These are phyloP conservation scores for Nycticorax nycticorax DNA, from an alignment of 2,113 vertebrate species.

Conservation along the genomic window DNA sequence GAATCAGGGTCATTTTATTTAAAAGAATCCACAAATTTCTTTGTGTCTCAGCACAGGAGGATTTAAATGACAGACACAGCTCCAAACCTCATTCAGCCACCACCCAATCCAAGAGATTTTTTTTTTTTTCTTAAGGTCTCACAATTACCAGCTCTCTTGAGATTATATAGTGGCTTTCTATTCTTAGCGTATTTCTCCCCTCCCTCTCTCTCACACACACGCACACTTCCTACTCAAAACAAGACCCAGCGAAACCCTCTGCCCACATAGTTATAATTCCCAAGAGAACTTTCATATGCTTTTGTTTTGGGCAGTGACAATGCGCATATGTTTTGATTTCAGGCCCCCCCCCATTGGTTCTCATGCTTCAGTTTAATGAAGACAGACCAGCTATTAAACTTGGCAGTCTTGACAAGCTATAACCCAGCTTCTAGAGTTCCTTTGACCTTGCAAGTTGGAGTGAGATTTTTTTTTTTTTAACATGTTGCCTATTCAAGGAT, in stretches of 20 bases:
- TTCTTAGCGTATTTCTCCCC: constrained; percentile 37
- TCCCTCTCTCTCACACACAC: neutral
- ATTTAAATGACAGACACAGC: neutral
- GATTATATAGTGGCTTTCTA: constrained; percentile 48
- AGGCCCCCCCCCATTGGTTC: neutral
- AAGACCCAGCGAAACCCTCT: constrained; percentile 60
- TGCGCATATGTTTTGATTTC: constrained; percentile 63
- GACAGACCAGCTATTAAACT: constrained; percentile 31
- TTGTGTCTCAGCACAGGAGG: neutral
- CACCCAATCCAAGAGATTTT: neutral
- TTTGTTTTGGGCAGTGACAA: constrained; percentile 69
- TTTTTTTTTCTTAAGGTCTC: neutral
- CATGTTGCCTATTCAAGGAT: neutral
- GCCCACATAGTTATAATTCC: constrained; percentile 59
- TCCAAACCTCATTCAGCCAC: neutral
- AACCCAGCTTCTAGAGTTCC: neutral
- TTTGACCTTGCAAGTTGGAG: constrained; percentile 13
- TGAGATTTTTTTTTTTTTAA: neutral
- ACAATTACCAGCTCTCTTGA: constrained; percentile 12
- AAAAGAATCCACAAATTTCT: neutral
- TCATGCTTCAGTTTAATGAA: constrained; percentile 32
- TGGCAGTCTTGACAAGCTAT: neutral
- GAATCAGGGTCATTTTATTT: neutral
- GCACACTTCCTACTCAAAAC: constrained; percentile 59
- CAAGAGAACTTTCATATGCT: constrained; percentile 63